Evolutionary conservation across 2,797 vertebrate genomes (phyloP).

Genomic region (Coreius guichenoti): DNA sequence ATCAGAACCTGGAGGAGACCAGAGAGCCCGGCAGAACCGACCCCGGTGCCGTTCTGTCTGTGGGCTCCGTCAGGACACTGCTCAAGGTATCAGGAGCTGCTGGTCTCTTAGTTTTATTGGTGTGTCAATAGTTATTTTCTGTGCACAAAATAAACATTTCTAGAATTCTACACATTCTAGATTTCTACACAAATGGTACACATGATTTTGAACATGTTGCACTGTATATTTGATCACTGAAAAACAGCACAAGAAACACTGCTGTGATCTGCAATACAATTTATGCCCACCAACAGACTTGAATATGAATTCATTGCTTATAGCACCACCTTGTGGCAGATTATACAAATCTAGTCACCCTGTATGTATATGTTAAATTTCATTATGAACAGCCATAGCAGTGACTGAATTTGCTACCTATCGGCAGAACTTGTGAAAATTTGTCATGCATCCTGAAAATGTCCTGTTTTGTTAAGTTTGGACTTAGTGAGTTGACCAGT

Average conservation of each 20-base stretch:
- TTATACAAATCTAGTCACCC: not conserved
- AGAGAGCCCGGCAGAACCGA: slow-evolving; percentile 49
- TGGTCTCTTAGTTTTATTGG: no score
- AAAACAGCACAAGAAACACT: not conserved
- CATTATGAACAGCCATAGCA: not conserved
- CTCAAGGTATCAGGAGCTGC: slow-evolving; percentile 76
- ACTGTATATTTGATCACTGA: not conserved
- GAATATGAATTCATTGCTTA: not conserved
- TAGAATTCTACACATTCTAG: no score
- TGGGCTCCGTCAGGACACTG: slow-evolving; percentile 83
- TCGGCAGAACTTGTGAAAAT: not conserved
- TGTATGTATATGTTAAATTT: not conserved
- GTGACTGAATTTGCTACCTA: not conserved
- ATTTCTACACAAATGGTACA: not conserved
- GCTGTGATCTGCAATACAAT: not conserved
- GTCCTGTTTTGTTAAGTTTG: not conserved
- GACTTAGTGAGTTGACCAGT: not conserved
- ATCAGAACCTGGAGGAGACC: slow-evolving; percentile 48
- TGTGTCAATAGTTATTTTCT: no score
- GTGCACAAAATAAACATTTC: not conserved
- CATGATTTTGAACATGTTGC: no score
- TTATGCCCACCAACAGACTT: not conserved
- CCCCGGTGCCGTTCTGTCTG: slow-evolving; percentile 63
- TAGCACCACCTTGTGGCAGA: not conserved
- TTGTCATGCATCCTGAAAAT: not conserved